Percentiles rank a stretch among this genome's conserved stretches.
These are phyloP conservation scores for Megaceryle maxima DNA, from an alignment of 2,113 vertebrate genomes.

Conservation along the genomic window DNA sequence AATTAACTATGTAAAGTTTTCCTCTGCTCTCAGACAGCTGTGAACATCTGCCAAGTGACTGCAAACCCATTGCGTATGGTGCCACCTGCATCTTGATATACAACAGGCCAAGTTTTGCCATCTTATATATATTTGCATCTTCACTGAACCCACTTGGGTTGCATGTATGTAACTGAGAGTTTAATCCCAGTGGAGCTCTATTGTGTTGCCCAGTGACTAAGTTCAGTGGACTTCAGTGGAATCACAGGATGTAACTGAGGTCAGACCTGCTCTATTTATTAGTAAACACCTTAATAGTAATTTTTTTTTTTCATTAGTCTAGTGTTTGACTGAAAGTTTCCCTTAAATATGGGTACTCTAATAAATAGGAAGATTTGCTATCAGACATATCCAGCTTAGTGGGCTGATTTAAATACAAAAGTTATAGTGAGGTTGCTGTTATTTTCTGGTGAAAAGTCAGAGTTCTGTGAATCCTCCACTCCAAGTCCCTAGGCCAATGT, in stretches of 20 bases:
- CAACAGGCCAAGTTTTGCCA: not conserved
- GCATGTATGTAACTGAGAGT: constrained; percentile 12
- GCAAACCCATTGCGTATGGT: not conserved
- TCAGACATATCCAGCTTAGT: not conserved
- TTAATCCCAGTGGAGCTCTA: not conserved
- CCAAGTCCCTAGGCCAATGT: not conserved
- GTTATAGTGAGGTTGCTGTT: not conserved
- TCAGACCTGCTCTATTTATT: not conserved
- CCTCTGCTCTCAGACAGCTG: constrained; percentile 33
- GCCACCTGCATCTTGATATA: constrained; percentile 15
- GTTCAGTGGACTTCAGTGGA: not conserved
- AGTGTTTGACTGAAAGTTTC: not conserved
- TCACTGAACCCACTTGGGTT: not conserved
- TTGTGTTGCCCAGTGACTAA: not conserved
- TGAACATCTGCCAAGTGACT: constrained; percentile 47
- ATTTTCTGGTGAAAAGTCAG: not conserved
- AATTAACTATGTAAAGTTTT: not conserved
- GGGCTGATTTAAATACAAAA: not conserved
- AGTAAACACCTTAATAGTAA: not conserved
- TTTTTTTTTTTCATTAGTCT: not conserved
- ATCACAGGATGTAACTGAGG: not conserved
- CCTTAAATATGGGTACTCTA: not conserved
- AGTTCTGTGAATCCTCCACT: not conserved
- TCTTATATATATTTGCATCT: not conserved
- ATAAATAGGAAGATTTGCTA: not conserved